Evolutionary conservation across 2,888 invertebrate species (phyloP).

Genomic region (Drosophila stalkeri): DNA sequence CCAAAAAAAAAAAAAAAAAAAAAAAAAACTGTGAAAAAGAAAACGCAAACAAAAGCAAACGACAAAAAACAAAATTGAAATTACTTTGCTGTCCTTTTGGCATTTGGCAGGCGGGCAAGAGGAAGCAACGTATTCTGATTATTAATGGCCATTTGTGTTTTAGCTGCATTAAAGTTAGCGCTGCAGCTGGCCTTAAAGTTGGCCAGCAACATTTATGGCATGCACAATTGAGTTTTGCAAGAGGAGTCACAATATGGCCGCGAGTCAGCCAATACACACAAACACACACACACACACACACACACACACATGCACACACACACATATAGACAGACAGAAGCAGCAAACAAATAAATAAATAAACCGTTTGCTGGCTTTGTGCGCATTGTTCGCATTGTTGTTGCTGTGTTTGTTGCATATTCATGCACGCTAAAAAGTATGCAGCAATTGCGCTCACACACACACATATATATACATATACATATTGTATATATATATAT

Average conservation of each 20-base stretch:
- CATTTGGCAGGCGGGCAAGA: constrained; percentile 43
- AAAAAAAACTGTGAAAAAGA: background rate
- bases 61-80: constrained; percentile 4
- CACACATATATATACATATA: background rate
- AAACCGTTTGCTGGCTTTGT: constrained; percentile 43
- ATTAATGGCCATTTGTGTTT: constrained; percentile 47
- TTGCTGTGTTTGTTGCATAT: constrained; percentile 49
- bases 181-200: constrained; percentile 23
- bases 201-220: constrained; percentile 30
- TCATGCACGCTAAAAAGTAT: constrained; percentile 50
- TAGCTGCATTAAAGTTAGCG: constrained; percentile 26
- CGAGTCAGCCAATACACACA: constrained; percentile 28
- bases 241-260: constrained; percentile 44
- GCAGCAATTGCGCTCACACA: constrained; percentile 39
- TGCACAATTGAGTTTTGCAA: constrained; percentile 54
- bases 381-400: constrained; percentile 32
- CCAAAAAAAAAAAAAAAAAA: constrained; percentile 7
- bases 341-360: constrained; percentile 30
- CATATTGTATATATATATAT: background rate
- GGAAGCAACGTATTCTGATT: constrained; percentile 15
- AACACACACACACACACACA: constrained; percentile 4
- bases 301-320: constrained; percentile 4
- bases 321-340: background rate
- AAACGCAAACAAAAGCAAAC: background rate
- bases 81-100: constrained; percentile 8